Evolutionary conservation across 1,140 invertebrate genomes (phyloP), one percentile per base, ranked within the genome.

Genomic region (Procambarus virginalis): DNA sequence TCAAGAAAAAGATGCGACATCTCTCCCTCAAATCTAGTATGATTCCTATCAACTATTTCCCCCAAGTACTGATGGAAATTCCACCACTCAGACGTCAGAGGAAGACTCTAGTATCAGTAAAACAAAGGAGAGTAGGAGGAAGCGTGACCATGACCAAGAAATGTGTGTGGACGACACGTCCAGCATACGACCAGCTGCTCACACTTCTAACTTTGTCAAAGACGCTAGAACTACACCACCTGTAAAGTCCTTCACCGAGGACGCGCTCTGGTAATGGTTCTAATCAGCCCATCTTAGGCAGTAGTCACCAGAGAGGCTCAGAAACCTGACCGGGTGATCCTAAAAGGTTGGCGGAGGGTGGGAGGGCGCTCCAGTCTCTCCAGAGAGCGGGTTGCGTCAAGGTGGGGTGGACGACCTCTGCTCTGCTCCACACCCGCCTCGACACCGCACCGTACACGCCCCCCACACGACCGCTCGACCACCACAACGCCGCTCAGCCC

Each of bases 311-410:
- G 87, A 64, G 86, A 83, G 85, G 51, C 46, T 48, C 55, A 76
- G 87, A 58, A 89, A 89, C 81, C 76, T 89, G 87, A 89, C 75
- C 87, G 20, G 51, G 79, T 89, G 87, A 89, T 89, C 81, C 80
- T 89, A 89, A 89, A 89, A 83, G 76, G 49, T 77, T 51, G 86
- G 86, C 22, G 86, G 79, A 60, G 75, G 81, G 34, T 64, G 81
- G 82, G 75, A 84, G 87, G 76, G 20, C 70, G 81, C 68, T 77
- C 17, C 87, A 89, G 87, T 89, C 55, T 75, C 46, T n/a, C 68
- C 73, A 51, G 45, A 81, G 48, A 49, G 51, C 87, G 49, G 81
- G 87, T 89, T 51, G 81, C 58, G 87, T 46, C 34, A 84, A 51
- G 87, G 80, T 70, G 87, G 55, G 20, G n/a, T n/a, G 81, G 5